These are phyloP conservation scores for Drosophila virilis DNA, from an alignment of 1,140 invertebrate genomes.

Conservation along the genomic window DNA sequence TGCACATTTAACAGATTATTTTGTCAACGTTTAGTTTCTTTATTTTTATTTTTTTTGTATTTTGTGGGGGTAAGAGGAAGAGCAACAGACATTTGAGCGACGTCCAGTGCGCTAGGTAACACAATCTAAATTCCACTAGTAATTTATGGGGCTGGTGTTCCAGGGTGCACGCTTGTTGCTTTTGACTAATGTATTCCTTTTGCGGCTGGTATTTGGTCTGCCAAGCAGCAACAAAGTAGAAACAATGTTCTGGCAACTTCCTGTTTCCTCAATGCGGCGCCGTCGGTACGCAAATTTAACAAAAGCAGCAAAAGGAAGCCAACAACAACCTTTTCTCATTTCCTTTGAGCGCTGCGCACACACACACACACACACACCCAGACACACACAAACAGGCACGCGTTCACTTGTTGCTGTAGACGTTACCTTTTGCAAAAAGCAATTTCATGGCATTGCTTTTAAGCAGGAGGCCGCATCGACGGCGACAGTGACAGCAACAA, in stretches of 20 bases:
- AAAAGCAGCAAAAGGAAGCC: constrained; percentile 61
- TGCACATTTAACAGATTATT: constrained; percentile 69
- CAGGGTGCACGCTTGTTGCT: constrained; percentile 7
- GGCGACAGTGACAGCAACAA: constrained; percentile 62
- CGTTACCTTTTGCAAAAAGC: constrained; percentile 69
- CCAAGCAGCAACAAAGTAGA: constrained; percentile 46
- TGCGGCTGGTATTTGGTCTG: constrained; percentile 41
- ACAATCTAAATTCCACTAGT: constrained; percentile 78
- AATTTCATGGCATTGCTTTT: constrained; percentile 74
- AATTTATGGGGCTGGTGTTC: constrained; percentile 60
- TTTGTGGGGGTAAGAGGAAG: constrained; percentile 3
- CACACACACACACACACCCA: not conserved
- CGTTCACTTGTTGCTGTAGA: constrained; percentile 62
- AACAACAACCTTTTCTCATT: constrained; percentile 78
- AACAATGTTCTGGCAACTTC: constrained; percentile 75
- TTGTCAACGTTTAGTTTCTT: constrained; percentile 62
- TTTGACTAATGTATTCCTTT: constrained; percentile 32
- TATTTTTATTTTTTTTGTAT: constrained; percentile 3
- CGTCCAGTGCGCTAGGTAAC: constrained; percentile 55
- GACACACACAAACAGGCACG: constrained; percentile 17
- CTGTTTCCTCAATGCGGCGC: constrained; percentile 58
- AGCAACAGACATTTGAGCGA: constrained; percentile 30
- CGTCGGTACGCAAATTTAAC: constrained; percentile 57
- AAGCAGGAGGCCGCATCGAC: constrained; percentile 54
- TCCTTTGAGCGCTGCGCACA: constrained; percentile 48